phyloP scores from a whole-genome alignment of 2,888 invertebrate genomes.

The Trichopoda pennipes region DNA sequence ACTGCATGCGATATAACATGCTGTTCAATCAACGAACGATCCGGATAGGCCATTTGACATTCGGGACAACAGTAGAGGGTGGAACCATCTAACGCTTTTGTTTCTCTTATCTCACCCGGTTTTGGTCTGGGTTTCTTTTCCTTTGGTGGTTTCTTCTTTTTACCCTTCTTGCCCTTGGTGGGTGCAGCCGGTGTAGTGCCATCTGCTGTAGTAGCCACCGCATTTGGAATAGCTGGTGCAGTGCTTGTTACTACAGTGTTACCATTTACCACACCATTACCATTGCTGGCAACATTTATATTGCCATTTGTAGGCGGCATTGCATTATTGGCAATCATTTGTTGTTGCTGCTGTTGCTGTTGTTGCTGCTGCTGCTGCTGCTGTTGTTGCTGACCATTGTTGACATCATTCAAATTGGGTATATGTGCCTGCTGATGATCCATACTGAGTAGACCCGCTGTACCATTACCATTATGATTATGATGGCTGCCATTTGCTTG shows the following conservation, averaged over 20 bases:
- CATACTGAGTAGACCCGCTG: constrained; percentile 76
- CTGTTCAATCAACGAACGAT: constrained; percentile 90
- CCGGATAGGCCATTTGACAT: constrained; percentile 94
- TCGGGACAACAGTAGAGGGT: constrained; percentile 93
- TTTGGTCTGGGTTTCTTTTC: constrained; percentile 92
- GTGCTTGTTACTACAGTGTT: constrained; percentile 79
- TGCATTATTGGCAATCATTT: constrained; percentile 55
- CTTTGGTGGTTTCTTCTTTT: constrained; percentile 83
- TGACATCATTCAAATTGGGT: constrained; percentile 77
- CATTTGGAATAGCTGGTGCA: constrained; percentile 81
- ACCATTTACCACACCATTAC: constrained; percentile 73
- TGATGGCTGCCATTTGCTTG: constrained; percentile 76
- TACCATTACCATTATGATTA: constrained; percentile 71
- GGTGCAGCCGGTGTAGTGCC: constrained; percentile 79
- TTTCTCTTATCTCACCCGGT: constrained; percentile 81
- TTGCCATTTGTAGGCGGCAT: constrained; percentile 70
- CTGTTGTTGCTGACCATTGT: constrained; percentile 52
- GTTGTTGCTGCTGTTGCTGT: constrained; percentile 48
- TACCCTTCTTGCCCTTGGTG: constrained; percentile 79
- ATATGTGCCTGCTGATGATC: constrained; percentile 76
- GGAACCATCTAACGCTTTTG: constrained; percentile 88
- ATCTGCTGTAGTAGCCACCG: constrained; percentile 81
- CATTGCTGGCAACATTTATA: constrained; percentile 69
- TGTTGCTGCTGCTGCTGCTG: constrained; percentile 51
- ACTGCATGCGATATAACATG: constrained; percentile 93